Percentiles rank a stretch among this genome's conserved stretches.
Conservation (phyloP, 1,140 invertebrate genomes). For the Phthorimaea operculella region DNA sequence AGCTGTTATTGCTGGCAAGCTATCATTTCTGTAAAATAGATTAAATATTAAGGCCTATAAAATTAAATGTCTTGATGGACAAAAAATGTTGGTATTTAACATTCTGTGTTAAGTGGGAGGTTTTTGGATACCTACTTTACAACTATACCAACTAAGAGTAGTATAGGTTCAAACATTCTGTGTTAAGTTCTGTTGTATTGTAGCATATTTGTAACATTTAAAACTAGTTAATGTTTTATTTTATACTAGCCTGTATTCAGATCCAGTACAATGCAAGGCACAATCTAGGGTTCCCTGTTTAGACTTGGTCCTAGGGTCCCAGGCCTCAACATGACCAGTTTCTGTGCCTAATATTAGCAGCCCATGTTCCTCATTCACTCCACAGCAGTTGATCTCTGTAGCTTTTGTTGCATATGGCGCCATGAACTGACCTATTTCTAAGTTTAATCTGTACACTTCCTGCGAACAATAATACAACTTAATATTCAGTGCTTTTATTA, state of each 20-base stretch:
- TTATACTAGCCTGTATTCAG: conserved; percentile 45
- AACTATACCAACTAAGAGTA: no score
- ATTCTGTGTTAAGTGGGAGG: no score
- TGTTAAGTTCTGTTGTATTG: no score
- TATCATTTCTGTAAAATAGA: conserved; percentile 66
- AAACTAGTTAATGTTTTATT: no score
- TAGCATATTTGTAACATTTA: no score
- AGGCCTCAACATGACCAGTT: conserved; percentile 94
- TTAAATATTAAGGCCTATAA: neutral
- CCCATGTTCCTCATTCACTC: conserved; percentile 90
- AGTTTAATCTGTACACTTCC: conserved; percentile 95
- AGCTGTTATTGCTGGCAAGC: conserved; percentile 82
- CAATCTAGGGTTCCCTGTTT: conserved; percentile 88
- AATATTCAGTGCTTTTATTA: no score
- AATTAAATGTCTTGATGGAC: no score
- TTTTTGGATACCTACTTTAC: no score
- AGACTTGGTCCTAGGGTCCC: conserved; percentile 87
- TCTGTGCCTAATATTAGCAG: conserved; percentile 89
- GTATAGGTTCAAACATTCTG: neutral
- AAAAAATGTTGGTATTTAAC: no score
- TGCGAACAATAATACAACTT: conserved; percentile 31
- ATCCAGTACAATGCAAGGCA: conserved; percentile 73
- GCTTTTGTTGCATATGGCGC: conserved; percentile 83
- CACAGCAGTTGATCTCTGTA: conserved; percentile 84
- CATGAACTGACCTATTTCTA: conserved; percentile 95